These are phyloP conservation scores for Rhynchomys soricoides DNA, from an alignment of 2,113 vertebrate genomes.

Conservation along the genomic window DNA sequence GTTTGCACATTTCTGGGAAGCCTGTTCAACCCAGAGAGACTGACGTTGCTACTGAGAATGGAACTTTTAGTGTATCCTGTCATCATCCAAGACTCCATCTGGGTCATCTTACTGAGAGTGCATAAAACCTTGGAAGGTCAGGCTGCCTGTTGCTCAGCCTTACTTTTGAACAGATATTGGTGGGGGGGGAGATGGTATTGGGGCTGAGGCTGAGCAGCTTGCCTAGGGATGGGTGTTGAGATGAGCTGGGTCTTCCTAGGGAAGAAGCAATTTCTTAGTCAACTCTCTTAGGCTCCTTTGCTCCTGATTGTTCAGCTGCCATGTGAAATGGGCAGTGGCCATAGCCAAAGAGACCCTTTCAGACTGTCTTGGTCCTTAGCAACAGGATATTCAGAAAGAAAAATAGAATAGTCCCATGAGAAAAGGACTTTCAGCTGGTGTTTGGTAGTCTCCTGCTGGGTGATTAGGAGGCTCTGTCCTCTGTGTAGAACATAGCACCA, in stretches of 20 bases:
- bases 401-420: not conserved
- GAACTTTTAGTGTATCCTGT: rapidly evolving
- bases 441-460: not conserved
- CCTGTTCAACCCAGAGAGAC: rapidly evolving
- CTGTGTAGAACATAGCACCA: rapidly evolving
- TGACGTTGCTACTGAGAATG: not conserved
- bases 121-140: rapidly evolving
- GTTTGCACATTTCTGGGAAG: not conserved
- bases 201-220: not conserved
- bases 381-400: not conserved
- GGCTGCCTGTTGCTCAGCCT: not conserved
- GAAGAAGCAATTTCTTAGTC: rapidly evolving
- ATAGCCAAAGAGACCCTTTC: not conserved
- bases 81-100: rapidly evolving
- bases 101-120: rapidly evolving
- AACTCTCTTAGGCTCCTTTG: too few species aligned
- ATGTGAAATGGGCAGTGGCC: not conserved
- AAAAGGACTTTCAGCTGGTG: not conserved
- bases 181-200: not conserved
- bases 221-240: rapidly evolving
- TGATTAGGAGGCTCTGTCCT: not conserved
- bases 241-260: not conserved
- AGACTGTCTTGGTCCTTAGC: not conserved
- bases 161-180: not conserved
- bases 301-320: not conserved